These are phyloP conservation scores for Orussus abietinus DNA, from an alignment of 1,140 invertebrate genomes.

Conservation along the genomic window DNA sequence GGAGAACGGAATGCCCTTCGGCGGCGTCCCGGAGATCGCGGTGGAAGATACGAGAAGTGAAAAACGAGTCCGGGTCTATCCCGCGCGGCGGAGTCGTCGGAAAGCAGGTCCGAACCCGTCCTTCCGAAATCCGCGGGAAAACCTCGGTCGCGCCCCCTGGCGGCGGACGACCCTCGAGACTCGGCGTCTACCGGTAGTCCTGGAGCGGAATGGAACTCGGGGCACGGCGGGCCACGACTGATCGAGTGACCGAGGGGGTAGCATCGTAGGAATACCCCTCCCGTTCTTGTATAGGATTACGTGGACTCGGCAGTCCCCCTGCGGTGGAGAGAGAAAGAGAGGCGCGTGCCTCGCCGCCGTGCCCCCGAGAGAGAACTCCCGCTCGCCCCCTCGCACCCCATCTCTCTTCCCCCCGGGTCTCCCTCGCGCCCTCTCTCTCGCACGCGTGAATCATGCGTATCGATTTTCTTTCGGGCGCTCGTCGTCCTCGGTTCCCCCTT, in stretches of 20 bases:
- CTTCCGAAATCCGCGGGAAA: too few species aligned
- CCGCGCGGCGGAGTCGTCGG: not conserved
- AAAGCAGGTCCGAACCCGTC: not conserved
- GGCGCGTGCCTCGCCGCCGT: conserved; percentile 10
- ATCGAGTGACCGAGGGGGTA: conserved; percentile 54
- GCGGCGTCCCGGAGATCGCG: too few species aligned
- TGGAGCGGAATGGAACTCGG: conserved; percentile 40
- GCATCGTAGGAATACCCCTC: conserved; percentile 50
- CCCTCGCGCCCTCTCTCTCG: conserved; percentile 25
- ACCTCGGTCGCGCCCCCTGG: too few species aligned
- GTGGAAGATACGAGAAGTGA: too few species aligned
- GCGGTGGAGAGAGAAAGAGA: conserved; percentile 12
- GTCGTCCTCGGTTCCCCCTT: conserved; percentile 5
- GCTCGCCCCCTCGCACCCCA: conserved; percentile 19
- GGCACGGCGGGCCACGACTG: conserved; percentile 53
- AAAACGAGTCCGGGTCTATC: too few species aligned
- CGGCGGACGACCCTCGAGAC: too few species aligned
- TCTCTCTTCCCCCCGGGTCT: conserved; percentile 19
- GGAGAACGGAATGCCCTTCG: too few species aligned
- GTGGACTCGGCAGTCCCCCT: conserved; percentile 26
- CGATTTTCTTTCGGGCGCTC: conserved; percentile 47
- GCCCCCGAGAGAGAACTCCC: conserved; percentile 25
- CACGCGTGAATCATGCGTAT: conserved; percentile 54
- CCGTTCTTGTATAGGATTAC: conserved; percentile 48
- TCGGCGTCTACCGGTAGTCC: conserved; percentile 31